Evolutionary conservation across 1,140 invertebrate genomes (phyloP), one percentile per base, ranked within the genome.

Genomic region (Solen grandis): DNA sequence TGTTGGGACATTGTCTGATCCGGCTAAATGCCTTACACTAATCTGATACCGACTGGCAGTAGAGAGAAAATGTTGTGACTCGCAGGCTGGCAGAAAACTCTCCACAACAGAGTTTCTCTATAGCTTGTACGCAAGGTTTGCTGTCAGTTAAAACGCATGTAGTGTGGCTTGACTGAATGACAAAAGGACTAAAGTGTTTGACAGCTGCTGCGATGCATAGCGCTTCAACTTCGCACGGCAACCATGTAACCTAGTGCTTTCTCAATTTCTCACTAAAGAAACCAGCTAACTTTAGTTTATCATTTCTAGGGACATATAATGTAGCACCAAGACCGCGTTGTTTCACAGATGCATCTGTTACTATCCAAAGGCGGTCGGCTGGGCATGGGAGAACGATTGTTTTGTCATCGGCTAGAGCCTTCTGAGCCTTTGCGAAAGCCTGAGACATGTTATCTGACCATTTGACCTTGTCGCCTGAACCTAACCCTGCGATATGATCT

Each of bases 161-260:
- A 10, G n/a, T 5, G 14, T 72, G 35, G 1, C 0, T 5, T 22
- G 79, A 81, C 35, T 84, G 78, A 35, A 84, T 77, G 3, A 75
- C 77, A 22, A 72, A 84, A 22, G 79, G 79, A 50, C 74, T 74
- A 46, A 86, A 86, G 62, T 84, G 82, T 65, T 79, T 85, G 19
- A 75, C 72, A 74, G 10, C 54, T 25, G 19, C 25, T 33, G 16
- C 41, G 41, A 54, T 33, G 38, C 63, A 19, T 35, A 52, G n/a
- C 27, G 41, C 25, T 29, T 70, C 68, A 14, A 66, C 25, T 19
- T 78, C 38, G 25, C 62, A 74, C n/a, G 72, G 72, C 10, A 68
- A 19, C 38, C 74, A 76, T n/a, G 33, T 4, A 29, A 8, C 33
- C n/a, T 59, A 57, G 29, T 55, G 2, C 13, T 76, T 76, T 35